Evolutionary conservation across 2,888 invertebrate species (phyloP).

Genomic region (Heliconius ismenius): DNA sequence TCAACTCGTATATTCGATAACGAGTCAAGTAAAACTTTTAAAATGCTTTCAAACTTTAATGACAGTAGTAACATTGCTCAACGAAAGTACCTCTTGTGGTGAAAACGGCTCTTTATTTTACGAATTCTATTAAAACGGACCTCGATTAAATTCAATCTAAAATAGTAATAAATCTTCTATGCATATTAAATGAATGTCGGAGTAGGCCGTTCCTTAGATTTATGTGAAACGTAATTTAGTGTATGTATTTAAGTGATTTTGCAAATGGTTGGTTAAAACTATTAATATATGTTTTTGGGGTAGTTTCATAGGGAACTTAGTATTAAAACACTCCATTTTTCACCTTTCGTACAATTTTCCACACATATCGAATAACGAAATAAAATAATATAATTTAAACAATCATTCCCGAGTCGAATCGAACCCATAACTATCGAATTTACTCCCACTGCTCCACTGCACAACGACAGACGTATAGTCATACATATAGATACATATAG

Average conservation of each 20-base stretch:
- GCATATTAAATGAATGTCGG: constrained; percentile 77
- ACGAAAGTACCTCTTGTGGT: constrained; percentile 8
- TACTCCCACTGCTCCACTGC: not conserved
- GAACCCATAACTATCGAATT: not conserved
- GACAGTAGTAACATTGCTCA: constrained; percentile 7
- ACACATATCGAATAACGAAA: not conserved
- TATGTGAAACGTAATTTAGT: constrained; percentile 52
- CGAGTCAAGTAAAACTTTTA: constrained; percentile 1
- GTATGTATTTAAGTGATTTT: constrained; percentile 43
- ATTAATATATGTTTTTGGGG: not conserved
- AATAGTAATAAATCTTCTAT: constrained; percentile 75
- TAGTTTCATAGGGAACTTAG: not conserved
- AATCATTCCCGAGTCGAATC: not conserved
- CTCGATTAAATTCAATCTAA: constrained; percentile 77
- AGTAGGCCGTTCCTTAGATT: constrained; percentile 64
- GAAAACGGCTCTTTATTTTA: constrained; percentile 51
- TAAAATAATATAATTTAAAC: not conserved
- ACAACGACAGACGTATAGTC: not conserved
- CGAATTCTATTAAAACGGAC: constrained; percentile 66
- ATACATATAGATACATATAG: not conserved
- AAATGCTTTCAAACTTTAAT: constrained; percentile 7
- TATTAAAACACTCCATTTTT: not conserved
- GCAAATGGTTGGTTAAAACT: constrained; percentile 27
- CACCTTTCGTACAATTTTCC: not conserved
- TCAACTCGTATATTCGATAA: constrained; percentile 9